These are phyloP conservation scores for Drosophila erecta DNA, from an alignment of 1,140 invertebrate species.

Conservation along the genomic window DNA sequence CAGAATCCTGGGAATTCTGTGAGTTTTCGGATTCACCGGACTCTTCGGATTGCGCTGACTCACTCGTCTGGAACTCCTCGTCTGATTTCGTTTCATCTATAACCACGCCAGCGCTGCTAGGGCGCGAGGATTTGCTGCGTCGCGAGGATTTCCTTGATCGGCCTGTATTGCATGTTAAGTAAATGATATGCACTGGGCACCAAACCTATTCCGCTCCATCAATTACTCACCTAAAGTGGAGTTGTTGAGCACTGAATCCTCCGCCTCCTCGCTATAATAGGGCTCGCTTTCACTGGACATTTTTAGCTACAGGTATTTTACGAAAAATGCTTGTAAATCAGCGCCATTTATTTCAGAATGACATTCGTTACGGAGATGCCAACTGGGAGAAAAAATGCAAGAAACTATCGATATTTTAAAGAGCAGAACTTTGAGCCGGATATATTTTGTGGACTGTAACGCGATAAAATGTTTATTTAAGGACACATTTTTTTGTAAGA, in stretches of 20 bases:
- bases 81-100: slow-evolving; percentile 42
- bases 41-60: neutral
- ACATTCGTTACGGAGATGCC: neutral
- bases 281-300: slow-evolving; percentile 48
- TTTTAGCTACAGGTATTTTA: neutral
- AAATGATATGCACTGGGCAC: neutral
- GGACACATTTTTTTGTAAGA: no score
- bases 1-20: neutral
- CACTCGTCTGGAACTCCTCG: neutral
- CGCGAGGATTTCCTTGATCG: slow-evolving; percentile 31
- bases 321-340: slow-evolving; percentile 21
- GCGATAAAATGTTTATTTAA: no score
- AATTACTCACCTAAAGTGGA: slow-evolving; percentile 39
- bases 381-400: neutral
- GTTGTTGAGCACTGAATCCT: slow-evolving; percentile 21
- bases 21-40: slow-evolving; percentile 15
- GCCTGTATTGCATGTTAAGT: slow-evolving; percentile 15
- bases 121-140: slow-evolving; percentile 12
- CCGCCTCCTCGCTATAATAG: slow-evolving; percentile 42
- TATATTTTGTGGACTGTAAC: no score
- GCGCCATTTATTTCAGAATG: slow-evolving; percentile 31
- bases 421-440: no score
- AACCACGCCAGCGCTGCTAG: slow-evolving; percentile 29
- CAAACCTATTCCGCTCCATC: no score
- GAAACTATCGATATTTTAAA: slow-evolving; percentile 9